Percentiles rank a stretch among this genome's conserved stretches.
Evolutionary conservation across 2,113 vertebrate genomes (phyloP).

Genomic region (Elephas maximus): DNA sequence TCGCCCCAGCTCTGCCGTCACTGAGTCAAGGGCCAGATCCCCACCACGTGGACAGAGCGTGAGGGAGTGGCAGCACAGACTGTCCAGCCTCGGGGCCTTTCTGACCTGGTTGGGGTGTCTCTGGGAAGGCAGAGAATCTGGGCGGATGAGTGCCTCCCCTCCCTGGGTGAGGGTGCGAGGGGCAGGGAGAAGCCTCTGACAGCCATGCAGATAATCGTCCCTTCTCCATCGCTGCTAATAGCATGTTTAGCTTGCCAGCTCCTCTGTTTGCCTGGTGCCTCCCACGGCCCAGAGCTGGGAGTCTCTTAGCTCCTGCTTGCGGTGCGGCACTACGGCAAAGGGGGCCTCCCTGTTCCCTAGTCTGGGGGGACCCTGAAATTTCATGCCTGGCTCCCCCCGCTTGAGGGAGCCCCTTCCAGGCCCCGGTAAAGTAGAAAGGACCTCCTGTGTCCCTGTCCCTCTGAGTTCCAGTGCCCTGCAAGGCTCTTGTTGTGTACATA

Average conservation of each 20-base stretch:
- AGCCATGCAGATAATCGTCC: slow-evolving; percentile 36
- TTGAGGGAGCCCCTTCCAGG: not conserved
- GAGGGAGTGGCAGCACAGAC: not conserved
- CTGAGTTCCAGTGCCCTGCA: not conserved
- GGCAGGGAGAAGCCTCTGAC: slow-evolving; percentile 28
- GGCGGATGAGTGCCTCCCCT: not conserved
- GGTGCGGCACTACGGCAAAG: not conserved
- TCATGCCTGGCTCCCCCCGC: rapidly evolving
- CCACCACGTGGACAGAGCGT: rapidly evolving
- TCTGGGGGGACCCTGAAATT: not conserved
- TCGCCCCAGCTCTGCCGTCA: not conserved
- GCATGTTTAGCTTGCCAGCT: slow-evolving; percentile 69
- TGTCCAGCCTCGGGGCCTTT: rapidly evolving
- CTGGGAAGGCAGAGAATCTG: not conserved
- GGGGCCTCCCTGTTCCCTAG: not conserved
- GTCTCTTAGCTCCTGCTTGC: not conserved
- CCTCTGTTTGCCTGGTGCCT: slow-evolving; percentile 75
- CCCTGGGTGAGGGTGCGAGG: rapidly evolving
- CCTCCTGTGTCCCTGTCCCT: not conserved
- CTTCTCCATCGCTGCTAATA: slow-evolving; percentile 76
- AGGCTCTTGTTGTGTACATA: not conserved
- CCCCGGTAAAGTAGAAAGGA: not conserved
- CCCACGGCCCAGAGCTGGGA: slow-evolving; percentile 52
- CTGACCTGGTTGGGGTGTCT: not conserved
- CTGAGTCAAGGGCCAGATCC: not conserved